Conservation (phyloP, 2,113 vertebrate genomes). For the Astatotilapia flaviijosephi region DNA sequence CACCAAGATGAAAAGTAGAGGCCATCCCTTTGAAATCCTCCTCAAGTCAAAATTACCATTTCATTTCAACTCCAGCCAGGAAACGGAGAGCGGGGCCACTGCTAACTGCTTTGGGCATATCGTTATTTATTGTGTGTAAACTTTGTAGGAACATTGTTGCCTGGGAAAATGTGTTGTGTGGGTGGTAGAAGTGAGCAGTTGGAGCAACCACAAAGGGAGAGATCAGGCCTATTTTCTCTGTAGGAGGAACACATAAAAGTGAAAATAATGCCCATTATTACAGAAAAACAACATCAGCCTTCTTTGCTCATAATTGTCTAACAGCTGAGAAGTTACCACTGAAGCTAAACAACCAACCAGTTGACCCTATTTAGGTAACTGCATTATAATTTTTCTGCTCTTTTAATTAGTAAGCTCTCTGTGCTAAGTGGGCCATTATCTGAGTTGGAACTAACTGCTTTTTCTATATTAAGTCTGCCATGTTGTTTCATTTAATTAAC, state of each 20-base stretch:
- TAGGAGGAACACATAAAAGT: constrained; percentile 76
- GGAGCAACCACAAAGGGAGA: constrained; percentile 76
- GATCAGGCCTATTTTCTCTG: constrained; percentile 76
- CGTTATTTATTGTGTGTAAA: constrained; percentile 80
- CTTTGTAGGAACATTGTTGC: constrained; percentile 78
- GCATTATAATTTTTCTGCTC: constrained; percentile 18
- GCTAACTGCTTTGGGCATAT: constrained; percentile 75
- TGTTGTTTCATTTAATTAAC: constrained; percentile 50
- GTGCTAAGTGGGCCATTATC: constrained; percentile 54
- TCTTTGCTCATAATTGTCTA: constrained; percentile 65
- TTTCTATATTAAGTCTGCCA: constrained; percentile 41
- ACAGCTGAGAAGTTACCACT: constrained; percentile 60
- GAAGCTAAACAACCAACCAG: constrained; percentile 48
- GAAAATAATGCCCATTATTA: constrained; percentile 70
- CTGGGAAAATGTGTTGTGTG: constrained; percentile 77
- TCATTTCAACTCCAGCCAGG: constrained; percentile 78
- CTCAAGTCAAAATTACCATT: constrained; percentile 81
- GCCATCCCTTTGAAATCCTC: constrained; percentile 78
- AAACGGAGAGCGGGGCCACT: constrained; percentile 67
- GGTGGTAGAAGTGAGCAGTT: constrained; percentile 77
- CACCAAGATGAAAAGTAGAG: constrained; percentile 72
- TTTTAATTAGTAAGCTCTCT: constrained; percentile 67
- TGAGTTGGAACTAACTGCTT: constrained; percentile 29
- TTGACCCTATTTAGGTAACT: constrained; percentile 50
- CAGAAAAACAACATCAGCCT: constrained; percentile 71